Percentiles rank a stretch among this genome's conserved stretches.
These are phyloP conservation scores for Macrobrachium nipponense DNA, from an alignment of 1,140 invertebrate species.

Conservation along the genomic window DNA sequence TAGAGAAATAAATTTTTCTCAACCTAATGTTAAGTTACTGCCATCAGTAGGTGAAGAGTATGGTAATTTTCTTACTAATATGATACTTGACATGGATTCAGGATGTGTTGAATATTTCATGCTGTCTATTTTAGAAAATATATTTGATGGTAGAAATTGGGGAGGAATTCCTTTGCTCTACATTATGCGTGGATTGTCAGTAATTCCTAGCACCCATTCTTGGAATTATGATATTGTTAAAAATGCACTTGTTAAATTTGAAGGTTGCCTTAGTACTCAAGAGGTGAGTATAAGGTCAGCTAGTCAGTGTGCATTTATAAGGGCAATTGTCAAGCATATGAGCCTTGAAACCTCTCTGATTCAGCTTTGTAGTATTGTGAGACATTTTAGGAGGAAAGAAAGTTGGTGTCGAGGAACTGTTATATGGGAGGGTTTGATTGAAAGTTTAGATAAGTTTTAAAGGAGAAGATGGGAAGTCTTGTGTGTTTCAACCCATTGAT, in stretches of 20 bases:
- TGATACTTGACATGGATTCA: not conserved
- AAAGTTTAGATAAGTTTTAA: not conserved
- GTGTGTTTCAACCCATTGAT: too few species aligned
- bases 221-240: constrained; percentile 37
- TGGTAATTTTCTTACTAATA: constrained; percentile 14
- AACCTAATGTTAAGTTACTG: not conserved
- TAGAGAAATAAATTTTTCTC: not conserved
- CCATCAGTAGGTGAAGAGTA: constrained; percentile 21
- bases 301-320: constrained; percentile 49
- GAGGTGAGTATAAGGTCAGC: constrained; percentile 41
- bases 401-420: constrained; percentile 39
- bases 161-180: constrained; percentile 53
- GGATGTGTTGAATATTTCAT: not conserved
- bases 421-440: constrained; percentile 23
- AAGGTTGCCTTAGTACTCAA: constrained; percentile 46
- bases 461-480: not conserved
- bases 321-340: constrained; percentile 35
- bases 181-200: constrained; percentile 8
- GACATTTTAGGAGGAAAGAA: constrained; percentile 44
- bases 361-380: constrained; percentile 37
- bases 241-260: constrained; percentile 32
- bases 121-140: not conserved
- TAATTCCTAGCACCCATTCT: constrained; percentile 12
- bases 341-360: constrained; percentile 18
- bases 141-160: constrained; percentile 41